These are phyloP conservation scores for Nematolebias whitei DNA, from an alignment of 2,113 vertebrate species.

Conservation along the genomic window DNA sequence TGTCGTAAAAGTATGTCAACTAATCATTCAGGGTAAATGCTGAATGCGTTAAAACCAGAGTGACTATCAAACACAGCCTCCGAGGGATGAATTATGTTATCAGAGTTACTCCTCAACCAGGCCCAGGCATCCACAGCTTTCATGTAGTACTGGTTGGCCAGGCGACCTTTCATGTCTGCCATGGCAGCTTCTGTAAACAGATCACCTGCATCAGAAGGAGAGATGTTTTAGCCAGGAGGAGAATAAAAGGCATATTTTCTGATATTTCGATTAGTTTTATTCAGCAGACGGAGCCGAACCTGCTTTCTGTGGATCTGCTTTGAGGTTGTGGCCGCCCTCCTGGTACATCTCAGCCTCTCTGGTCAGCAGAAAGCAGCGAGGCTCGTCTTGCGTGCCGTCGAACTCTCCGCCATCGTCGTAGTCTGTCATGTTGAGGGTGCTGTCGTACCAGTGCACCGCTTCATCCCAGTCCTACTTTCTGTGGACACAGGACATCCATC, in stretches of 20 bases:
- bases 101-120: conserved; percentile 85
- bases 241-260: too few species aligned
- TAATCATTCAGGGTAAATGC: conserved; percentile 22
- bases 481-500: too few species aligned
- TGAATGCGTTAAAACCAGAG: conserved; percentile 12
- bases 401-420: conserved; percentile 95
- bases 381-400: conserved; percentile 91
- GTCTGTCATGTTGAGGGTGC: conserved; percentile 87
- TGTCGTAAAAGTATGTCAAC: conserved; percentile 66
- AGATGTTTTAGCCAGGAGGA: neutral
- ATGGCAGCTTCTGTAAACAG: conserved; percentile 94
- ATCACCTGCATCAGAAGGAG: conserved; percentile 80
- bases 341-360: conserved; percentile 91
- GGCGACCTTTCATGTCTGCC: conserved; percentile 93
- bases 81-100: neutral
- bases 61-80: neutral
- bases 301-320: conserved; percentile 86
- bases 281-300: conserved; percentile 68
- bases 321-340: conserved; percentile 81
- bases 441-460: conserved; percentile 88
- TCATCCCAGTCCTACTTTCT: conserved; percentile 89
- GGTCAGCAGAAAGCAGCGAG: conserved; percentile 88
- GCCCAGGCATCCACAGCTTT: conserved; percentile 96
- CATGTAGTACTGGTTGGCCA: conserved; percentile 94
- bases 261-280: neutral